Evolutionary conservation across 2,113 vertebrate species (phyloP), one percentile per base, ranked within the genome.

Genomic region (Hydrolagus affinis): DNA sequence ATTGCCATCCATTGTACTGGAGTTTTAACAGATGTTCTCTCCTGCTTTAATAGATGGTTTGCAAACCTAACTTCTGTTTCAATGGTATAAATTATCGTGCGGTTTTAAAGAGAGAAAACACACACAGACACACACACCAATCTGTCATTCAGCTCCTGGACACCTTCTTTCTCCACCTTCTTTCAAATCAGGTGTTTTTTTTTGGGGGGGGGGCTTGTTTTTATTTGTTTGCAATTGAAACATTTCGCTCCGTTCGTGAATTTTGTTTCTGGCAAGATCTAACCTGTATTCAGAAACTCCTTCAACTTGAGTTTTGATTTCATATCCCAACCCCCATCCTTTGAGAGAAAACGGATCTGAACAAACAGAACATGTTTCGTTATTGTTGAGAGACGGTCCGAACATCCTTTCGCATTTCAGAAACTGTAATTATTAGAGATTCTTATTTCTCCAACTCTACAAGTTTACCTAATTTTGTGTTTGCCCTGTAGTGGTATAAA

Each of bases 11-110:
- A 87, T 91, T 91, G 90, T 90, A 87, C 85, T 92, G 78, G 87
- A 89, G 87, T 87, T 90, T 86, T 90, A 91, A 91, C 93, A 94
- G 92, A 93, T 93, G 92, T 92, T 89, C 88, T 87, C 88, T 7
- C 19, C 21, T 32, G 59, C 32, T 87, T 23, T 89, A 90, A 89
- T 88, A 86, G 87, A 21, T 88, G 88, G 86, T 87, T 91, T 90
- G 86, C 87, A 88, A 89, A 88, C 1, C 19, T n/a, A 68, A 85
- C 73, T 88, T 88, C 87, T 88, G 72, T 89, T 90, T 89, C 88
- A 86, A 19, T 91, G 90, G 87, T 90, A 91, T 91, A 91, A 92
- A 90, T 91, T 91, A 89, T 28, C 85, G 85, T 62, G 59, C 25
- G 28, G 23, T 85, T 86, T 89, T 86, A 89, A 88, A 89, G 86